Evolutionary conservation across 2,113 vertebrate species (phyloP), one percentile per base, ranked within the genome.

Genomic region (Carlito syrichta): DNA sequence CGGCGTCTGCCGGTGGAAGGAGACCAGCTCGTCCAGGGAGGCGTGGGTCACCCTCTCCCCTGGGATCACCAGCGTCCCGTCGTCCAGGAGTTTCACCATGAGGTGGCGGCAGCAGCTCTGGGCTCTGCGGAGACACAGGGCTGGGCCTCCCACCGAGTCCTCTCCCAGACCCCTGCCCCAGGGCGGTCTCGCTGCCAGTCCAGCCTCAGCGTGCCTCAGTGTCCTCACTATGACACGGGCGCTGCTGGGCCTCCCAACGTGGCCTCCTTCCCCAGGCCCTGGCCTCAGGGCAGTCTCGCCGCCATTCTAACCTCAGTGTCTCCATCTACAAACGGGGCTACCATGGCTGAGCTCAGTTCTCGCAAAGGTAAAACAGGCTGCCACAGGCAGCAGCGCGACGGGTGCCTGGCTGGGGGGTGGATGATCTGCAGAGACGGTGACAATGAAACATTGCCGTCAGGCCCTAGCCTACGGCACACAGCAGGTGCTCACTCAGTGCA

Each of bases 1-100:
- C 0, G 99, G 99, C 91, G 73, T 92, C 62, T 92, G 97, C 30
- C 92, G 97, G 93, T 99, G 98, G 96, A 98, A 99, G 27, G 98
- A 96, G 76, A 99, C 98, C 94, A 99, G 97, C 58, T 99, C 98
- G 7, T 98, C 97, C 56, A 99, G 98, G 25, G 96, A 98, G 48
- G 45, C 38, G 71, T 99, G 98, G 5, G 2, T 10, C 9, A 5
- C 77, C 4, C 90, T 78, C 48, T 99, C 98, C 58, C 99, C 99
- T 0, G 98, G 87, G 74, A 99, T 98, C 48, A 66, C 7, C 45
- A 98, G 98, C 7, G 97, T 94, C 16, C 99, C 98, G 0, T 98
- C 98, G 13, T 98, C 95, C 68, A 98, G 35, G 0, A 97, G 95
- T 43, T 99, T 98, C 12, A 99, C 99, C 98, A 99, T 99, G 92